Base-by-base conservation (phyloP, 1,140 invertebrate species). In the Listronotus bonariensis region DNA sequence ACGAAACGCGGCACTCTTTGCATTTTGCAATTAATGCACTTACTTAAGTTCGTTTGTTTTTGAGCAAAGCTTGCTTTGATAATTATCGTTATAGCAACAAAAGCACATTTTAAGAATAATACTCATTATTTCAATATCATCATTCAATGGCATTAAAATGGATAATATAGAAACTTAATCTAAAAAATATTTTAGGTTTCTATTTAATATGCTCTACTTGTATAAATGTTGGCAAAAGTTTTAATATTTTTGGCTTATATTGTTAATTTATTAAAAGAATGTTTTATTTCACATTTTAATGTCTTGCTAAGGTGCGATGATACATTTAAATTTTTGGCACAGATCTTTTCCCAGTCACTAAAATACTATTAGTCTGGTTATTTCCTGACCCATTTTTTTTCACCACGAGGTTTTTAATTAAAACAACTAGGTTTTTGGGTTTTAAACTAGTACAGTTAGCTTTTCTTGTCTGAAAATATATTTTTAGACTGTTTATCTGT, bases 361-460 rank as follows among this genome's bases (percentile, higher is more conserved):
- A 51, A 60, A 60, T 60, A 60, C 34, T 52, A 46, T 32, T 36
- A 43, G 34, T 11, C 46, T 31, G 20, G 41, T 58, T 62, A 62
- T 62, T 53, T 54, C 51, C 51, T 52, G 59, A 52, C 59, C 59
- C 53, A 62, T 59, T 52, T 62, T 53, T n/a, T 43, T 53, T 31
- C 17, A 40, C 6, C 11, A 26, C 20, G 15, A 31, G 18, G 14
- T 51, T 51, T 53, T 53, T n/a, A 34, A 41, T 10, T 20, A 26
- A 9, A 15, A 40, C 26, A 58, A 46, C 8, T 58, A 58, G 55
- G 55, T 58, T 58, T 58, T n/a, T 57, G 36, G 38, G 55, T 32
- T 34, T 43, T 48, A 14, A 14, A 48, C 18, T n/a, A 12, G 11
- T 36, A 36, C 34, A 36, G 34, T 10, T 1, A 36, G 34, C 8